Conservation (phyloP, 2,888 invertebrate species). For the Lasioglossum morio region DNA sequence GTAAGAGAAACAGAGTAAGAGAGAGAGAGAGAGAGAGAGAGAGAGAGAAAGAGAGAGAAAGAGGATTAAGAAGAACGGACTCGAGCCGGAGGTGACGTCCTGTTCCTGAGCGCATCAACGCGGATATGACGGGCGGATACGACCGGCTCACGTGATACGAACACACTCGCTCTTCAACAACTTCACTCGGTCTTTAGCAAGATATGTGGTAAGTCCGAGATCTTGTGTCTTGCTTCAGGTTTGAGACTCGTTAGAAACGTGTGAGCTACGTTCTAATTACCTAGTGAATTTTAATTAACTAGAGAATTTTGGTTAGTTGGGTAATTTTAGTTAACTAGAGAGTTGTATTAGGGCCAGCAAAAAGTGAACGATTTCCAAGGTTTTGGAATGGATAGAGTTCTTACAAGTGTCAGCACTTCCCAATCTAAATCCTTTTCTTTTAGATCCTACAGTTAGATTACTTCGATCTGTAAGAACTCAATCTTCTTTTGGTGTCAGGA, state of each 20-base stretch:
- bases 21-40: background rate
- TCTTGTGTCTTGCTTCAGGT: background rate
- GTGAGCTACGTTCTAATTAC: background rate
- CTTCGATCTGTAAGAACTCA: background rate
- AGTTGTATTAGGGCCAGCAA: too few relatives aligned
- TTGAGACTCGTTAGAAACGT: background rate
- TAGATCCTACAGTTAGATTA: background rate
- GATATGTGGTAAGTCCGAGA: slow-evolving; percentile 69
- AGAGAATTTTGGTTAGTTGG: background rate
- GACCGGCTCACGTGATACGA: slow-evolving; percentile 78
- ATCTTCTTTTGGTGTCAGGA: background rate
- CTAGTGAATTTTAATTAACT: background rate
- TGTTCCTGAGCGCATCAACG: slow-evolving; percentile 61
- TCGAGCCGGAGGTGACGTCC: background rate
- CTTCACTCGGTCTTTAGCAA: slow-evolving; percentile 37
- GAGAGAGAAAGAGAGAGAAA: background rate
- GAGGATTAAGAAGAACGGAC: slow-evolving; percentile 4
- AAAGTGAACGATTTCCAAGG: too few relatives aligned
- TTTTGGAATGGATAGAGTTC: too few relatives aligned
- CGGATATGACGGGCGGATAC: slow-evolving; percentile 79
- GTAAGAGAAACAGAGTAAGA: slow-evolving; percentile 3
- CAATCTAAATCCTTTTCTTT: background rate
- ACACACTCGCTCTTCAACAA: slow-evolving; percentile 53
- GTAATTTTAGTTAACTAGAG: too few relatives aligned
- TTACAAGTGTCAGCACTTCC: too few relatives aligned